These are phyloP conservation scores for Parotocinclus haroldoi DNA, from an alignment of 2,797 vertebrate species.

Conservation along the genomic window DNA sequence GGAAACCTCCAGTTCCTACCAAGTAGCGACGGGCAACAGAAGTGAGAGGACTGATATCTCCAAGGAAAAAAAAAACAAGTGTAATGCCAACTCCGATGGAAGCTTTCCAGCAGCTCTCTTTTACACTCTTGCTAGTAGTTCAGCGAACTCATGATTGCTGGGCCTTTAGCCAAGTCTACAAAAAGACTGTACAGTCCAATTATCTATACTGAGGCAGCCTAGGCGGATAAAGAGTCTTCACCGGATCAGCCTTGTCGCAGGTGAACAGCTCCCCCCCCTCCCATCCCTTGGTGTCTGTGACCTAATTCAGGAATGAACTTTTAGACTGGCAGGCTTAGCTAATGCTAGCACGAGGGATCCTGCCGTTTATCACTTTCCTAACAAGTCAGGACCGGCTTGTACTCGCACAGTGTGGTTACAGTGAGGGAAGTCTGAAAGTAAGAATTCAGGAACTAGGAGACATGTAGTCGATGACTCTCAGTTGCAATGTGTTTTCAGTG, in stretches of 20 bases:
- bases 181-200: constrained; percentile 34
- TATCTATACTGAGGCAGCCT: constrained; percentile 13
- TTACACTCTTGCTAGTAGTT: constrained; percentile 4
- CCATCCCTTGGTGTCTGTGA: constrained; percentile 16
- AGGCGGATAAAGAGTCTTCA: constrained; percentile 15
- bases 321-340: constrained; percentile 33
- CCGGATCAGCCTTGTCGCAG: constrained; percentile 15
- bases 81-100: constrained; percentile 1
- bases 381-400: constrained; percentile 21
- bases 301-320: constrained; percentile 44
- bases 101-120: constrained; percentile 4
- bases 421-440: too few relatives aligned
- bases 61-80: background rate
- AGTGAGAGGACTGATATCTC: constrained; percentile 2
- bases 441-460: too few relatives aligned
- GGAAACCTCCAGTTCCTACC: constrained; percentile 27
- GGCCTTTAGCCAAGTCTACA: constrained; percentile 20
- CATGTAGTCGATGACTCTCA: too few relatives aligned
- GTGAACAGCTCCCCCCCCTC: constrained; percentile 19
- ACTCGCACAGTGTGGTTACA: background rate
- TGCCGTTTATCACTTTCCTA: constrained; percentile 34
- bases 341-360: constrained; percentile 21
- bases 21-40: background rate
- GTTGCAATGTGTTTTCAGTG: too few relatives aligned
- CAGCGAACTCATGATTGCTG: constrained; percentile 17